Percentiles rank a stretch among this genome's conserved stretches.
These are phyloP conservation scores for Callyntrura guangdongensis DNA, from an alignment of 2,888 invertebrate species.

Conservation along the genomic window DNA sequence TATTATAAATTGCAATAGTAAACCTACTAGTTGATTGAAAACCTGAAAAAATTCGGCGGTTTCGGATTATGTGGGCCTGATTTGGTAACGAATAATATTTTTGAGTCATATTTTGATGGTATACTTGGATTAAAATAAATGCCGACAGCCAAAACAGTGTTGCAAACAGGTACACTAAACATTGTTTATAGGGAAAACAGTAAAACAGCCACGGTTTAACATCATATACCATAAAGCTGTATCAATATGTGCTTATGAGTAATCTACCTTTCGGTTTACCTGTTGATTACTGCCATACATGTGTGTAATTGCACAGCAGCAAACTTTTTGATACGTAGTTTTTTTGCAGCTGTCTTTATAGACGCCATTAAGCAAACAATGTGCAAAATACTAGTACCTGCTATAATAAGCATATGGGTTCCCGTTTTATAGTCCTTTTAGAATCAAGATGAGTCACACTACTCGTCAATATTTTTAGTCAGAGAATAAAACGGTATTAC, in stretches of 20 bases:
- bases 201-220: background rate
- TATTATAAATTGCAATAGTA: no score
- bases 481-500: background rate
- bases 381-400: background rate
- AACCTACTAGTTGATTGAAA: no score
- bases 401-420: background rate
- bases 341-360: background rate
- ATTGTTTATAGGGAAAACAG: background rate
- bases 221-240: no score
- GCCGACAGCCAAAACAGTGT: no score
- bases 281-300: background rate
- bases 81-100: background rate
- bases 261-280: background rate
- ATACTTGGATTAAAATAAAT: no score
- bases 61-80: slow-evolving; percentile 47
- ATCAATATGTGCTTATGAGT: no score
- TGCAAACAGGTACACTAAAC: no score
- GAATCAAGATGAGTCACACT: background rate
- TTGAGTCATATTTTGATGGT: no score
- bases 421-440: background rate
- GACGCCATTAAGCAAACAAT: background rate
- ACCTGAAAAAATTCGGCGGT: slow-evolving; percentile 31
- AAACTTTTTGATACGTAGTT: background rate
- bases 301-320: background rate
- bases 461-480: background rate